These are phyloP conservation scores for Meteorus colon DNA, from an alignment of 2,888 invertebrate genomes.

Conservation along the genomic window DNA sequence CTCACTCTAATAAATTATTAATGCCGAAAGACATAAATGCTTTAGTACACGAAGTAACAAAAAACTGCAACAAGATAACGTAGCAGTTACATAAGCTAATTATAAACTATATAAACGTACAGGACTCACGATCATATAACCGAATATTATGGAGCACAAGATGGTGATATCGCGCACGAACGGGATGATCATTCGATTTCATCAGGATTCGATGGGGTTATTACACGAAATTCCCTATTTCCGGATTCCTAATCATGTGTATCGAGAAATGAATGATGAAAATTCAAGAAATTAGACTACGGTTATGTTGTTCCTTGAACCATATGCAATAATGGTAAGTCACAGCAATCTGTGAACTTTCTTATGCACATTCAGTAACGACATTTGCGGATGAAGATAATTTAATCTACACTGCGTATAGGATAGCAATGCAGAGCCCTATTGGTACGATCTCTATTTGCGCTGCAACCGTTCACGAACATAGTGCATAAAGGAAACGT, in stretches of 20 bases:
- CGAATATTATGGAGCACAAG: background rate
- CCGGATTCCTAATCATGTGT: too few species aligned
- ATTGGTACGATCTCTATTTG: constrained; percentile 28
- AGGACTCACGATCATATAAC: background rate
- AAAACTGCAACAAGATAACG: background rate
- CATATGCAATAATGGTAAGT: background rate
- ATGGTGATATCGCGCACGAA: background rate
- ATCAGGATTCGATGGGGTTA: background rate
- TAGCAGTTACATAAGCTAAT: background rate
- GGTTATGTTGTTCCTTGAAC: background rate
- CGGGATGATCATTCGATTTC: background rate
- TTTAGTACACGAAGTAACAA: constrained; percentile 46
- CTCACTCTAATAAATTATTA: constrained; percentile 43
- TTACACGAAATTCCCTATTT: background rate
- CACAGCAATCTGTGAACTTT: background rate
- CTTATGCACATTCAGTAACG: constrained; percentile 17
- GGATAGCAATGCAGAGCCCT: constrained; percentile 15
- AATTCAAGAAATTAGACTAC: background rate
- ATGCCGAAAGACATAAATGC: constrained; percentile 48
- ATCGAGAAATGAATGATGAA: too few species aligned
- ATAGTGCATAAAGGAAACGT: constrained; percentile 21
- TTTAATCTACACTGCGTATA: constrained; percentile 5
- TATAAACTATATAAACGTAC: background rate
- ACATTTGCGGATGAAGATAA: constrained; percentile 23
- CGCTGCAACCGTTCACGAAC: constrained; percentile 21